Evolutionary conservation across 64 coral and sea anemone genomes (phyloP).

Genomic region (Catalaphyllia jardinei): DNA sequence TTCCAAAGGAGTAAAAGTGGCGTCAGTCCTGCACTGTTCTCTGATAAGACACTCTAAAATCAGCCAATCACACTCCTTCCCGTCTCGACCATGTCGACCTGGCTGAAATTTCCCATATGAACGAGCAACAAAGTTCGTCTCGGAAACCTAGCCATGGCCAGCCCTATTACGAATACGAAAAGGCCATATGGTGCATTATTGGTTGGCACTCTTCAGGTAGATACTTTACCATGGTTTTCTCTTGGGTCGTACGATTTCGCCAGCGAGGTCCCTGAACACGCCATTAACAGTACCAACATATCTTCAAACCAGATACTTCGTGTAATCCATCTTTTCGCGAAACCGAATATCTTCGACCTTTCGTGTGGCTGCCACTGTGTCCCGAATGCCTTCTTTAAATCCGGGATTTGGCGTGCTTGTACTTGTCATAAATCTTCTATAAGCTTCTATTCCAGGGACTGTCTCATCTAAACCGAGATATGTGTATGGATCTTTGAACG

Average conservation of each 20-base stretch:
- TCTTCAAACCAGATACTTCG: constrained; percentile 54
- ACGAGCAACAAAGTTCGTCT: no score
- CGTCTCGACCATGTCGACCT: no score
- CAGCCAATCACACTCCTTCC: no score
- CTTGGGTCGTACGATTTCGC: constrained; percentile 52
- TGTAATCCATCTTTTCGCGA: neutral
- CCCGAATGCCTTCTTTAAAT: constrained; percentile 43
- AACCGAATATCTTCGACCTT: constrained; percentile 59
- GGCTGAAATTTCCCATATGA: no score
- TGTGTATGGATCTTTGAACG: constrained; percentile 38
- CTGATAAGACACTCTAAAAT: no score
- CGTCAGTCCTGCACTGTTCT: no score
- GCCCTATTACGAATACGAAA: no score
- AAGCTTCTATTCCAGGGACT: neutral
- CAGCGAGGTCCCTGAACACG: constrained; percentile 24
- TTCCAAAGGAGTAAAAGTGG: no score
- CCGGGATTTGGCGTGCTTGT: no score
- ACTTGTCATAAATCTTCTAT: no score
- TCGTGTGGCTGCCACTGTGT: constrained; percentile 31
- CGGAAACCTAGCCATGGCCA: no score
- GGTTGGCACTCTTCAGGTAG: neutral
- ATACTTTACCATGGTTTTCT: constrained; percentile 56
- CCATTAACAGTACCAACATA: constrained; percentile 59
- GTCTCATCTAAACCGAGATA: constrained; percentile 59
- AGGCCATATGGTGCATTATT: no score